Conservation (phyloP, 2,113 vertebrate species). For the Sylvilagus bachmani region DNA sequence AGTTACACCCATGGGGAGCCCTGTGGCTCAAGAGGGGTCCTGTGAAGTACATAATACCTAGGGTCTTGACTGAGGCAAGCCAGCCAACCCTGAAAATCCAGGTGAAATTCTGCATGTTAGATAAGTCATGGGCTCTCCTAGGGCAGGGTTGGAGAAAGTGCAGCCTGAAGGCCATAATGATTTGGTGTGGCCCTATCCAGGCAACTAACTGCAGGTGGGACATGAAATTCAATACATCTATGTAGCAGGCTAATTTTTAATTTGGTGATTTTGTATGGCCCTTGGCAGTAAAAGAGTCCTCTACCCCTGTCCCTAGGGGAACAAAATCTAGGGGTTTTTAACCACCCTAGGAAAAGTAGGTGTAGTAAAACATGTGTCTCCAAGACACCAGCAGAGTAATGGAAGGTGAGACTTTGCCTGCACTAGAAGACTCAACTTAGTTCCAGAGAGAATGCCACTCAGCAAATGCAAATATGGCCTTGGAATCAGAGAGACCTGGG, state of each 20-base stretch:
- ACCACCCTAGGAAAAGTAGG: not conserved
- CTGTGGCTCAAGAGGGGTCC: not conserved
- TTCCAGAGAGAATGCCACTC: slow-evolving; percentile 16
- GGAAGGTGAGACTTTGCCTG: not conserved
- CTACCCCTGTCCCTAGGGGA: too few species aligned
- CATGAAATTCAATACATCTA: too few species aligned
- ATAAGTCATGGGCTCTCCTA: not conserved
- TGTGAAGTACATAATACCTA: not conserved
- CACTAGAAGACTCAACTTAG: not conserved
- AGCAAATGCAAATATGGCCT: not conserved
- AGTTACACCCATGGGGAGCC: not conserved
- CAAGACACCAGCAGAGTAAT: not conserved
- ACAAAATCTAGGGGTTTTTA: not conserved
- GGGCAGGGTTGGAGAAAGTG: too few species aligned
- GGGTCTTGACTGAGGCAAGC: not conserved
- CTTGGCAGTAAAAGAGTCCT: too few species aligned
- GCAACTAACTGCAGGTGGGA: too few species aligned
- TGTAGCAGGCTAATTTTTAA: too few species aligned
- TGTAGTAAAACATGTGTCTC: not conserved
- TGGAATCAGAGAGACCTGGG: not conserved
- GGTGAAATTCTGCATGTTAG: not conserved
- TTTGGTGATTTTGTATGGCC: too few species aligned
- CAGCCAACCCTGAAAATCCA: not conserved
- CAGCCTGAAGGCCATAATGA: too few species aligned
- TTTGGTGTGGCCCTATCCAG: too few species aligned